Base-by-base conservation (phyloP, 1,140 invertebrate genomes). In the Plutomurus gul region DNA sequence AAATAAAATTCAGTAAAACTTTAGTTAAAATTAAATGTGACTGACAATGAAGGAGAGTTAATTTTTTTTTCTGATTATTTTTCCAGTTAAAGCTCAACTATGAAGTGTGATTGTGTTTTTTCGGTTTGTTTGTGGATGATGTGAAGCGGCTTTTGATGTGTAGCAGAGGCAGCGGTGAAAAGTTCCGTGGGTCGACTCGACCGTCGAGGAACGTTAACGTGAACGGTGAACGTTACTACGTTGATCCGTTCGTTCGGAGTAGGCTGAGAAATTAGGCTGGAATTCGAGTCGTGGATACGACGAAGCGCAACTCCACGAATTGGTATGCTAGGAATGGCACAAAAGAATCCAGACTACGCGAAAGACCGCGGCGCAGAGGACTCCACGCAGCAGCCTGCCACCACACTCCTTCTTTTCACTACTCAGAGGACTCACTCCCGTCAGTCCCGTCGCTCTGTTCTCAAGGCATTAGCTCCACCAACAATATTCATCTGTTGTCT, bases 281-380 rank as follows among this genome's bases (percentile, higher is more conserved):
- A 75, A 47, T 75, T 75, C 49, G n/a, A 47, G 49, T 56, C 39
- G 36, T 40, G 49, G 56, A 65, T 65, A 65, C 56, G 33, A 36
- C 75, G 47, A 49, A 76, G 75, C 75, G 75, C 75, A 76, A 76
- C 75, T 76, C 75, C 49, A 76, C 75, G 47, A 20, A n/a, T 27
- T 49, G 49, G 75, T 49, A 76, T 76, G 75, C 39, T 56, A 76
- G 75, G 75, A 76, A 76, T 76, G 75, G 75, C 43, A 76, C 75
- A 76, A 76, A 76, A 76, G 75, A 76, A 76, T 76, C 75, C 51
- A 40, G 47, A 65, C 75, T 51, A 76, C 75, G 75, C 49, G 75
- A 76, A 37, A 60, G 70, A 46, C 70, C 70, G 36, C 36, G 43
- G 75, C 75, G 75, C 75, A 47, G 47, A 60, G 47, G 51, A 76